Percentiles rank a stretch among this genome's conserved stretches.
Conservation (phyloP, 30 jellyfish, hydroid and myxozoan genomes). For the Turritopsis dohrnii region DNA sequence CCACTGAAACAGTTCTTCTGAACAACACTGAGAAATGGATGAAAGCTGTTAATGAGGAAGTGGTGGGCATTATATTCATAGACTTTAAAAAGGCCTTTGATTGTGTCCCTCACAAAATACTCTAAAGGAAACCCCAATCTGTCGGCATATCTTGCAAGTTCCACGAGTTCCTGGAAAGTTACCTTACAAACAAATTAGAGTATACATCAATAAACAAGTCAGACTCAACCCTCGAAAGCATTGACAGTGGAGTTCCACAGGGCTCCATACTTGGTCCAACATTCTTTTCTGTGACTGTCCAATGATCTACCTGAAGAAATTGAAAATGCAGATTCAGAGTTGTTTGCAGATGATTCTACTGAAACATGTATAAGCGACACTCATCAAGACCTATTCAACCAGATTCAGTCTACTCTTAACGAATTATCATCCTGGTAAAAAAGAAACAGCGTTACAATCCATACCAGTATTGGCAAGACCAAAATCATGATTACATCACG, state of each 20-base stretch:
- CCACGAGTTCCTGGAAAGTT: too few species aligned
- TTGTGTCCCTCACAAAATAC: too few species aligned
- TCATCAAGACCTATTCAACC: neutral
- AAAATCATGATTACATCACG: too few species aligned
- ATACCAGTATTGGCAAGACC: neutral
- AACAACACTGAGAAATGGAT: too few species aligned
- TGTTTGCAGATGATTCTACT: constrained; percentile 1
- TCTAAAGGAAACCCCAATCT: too few species aligned
- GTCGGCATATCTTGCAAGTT: too few species aligned
- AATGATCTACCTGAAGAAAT: neutral
- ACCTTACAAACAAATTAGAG: neutral
- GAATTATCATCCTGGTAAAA: neutral
- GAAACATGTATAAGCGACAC: neutral
- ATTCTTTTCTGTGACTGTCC: neutral
- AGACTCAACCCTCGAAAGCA: neutral
- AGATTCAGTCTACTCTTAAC: neutral
- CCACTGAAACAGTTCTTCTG: too few species aligned
- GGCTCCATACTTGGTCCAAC: neutral
- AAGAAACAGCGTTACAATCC: neutral
- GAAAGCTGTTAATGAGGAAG: too few species aligned
- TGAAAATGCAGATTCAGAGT: neutral
- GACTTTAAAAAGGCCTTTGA: too few species aligned
- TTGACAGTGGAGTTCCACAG: neutral
- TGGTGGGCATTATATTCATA: too few species aligned
- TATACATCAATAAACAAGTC: neutral